A percentile compares a stretch with the other conserved stretches of the same genome.
phyloP scores from a whole-genome alignment of 2,113 vertebrate genomes.

The Scortum barcoo region DNA sequence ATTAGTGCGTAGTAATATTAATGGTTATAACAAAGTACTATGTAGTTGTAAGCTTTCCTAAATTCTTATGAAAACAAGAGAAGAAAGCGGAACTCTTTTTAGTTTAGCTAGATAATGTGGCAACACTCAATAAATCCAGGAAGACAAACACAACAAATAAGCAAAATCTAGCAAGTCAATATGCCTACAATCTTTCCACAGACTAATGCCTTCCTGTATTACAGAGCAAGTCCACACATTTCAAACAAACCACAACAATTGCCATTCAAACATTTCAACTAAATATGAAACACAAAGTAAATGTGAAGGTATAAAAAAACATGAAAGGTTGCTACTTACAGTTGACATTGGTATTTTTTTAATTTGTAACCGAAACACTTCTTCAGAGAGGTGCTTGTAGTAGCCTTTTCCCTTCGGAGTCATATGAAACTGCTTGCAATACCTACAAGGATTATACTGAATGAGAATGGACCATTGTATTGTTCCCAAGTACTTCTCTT shows the following conservation, averaged over 20 bases:
- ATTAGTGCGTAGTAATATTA: neutral
- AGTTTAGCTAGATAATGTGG: slow-evolving; percentile 4
- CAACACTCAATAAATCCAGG: slow-evolving; percentile 7
- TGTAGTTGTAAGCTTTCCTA: neutral
- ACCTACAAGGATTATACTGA: slow-evolving; percentile 82
- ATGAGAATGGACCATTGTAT: slow-evolving; percentile 82
- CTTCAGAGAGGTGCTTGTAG: slow-evolving; percentile 57
- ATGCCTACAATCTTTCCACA: too few species aligned
- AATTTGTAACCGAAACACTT: slow-evolving; percentile 52
- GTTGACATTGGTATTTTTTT: slow-evolving; percentile 81
- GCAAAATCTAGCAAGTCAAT: slow-evolving; percentile 2
- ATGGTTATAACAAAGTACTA: slow-evolving; percentile 1
- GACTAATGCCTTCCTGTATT: neutral
- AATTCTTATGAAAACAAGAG: slow-evolving; percentile 18
- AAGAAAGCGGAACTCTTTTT: slow-evolving; percentile 1
- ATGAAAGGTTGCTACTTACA: slow-evolving; percentile 76
- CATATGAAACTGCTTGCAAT: slow-evolving; percentile 87
- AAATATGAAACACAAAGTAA: slow-evolving; percentile 12
- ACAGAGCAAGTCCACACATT: neutral
- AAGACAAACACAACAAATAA: slow-evolving; percentile 3
- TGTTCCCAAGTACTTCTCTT: slow-evolving; percentile 74
- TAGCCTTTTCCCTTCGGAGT: slow-evolving; percentile 78
- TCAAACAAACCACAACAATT: neutral
- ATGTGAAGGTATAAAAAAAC: slow-evolving; percentile 7
- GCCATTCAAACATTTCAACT: neutral